phyloP scores from a whole-genome alignment of 2,888 invertebrate species.

The Tholera decimalis region DNA sequence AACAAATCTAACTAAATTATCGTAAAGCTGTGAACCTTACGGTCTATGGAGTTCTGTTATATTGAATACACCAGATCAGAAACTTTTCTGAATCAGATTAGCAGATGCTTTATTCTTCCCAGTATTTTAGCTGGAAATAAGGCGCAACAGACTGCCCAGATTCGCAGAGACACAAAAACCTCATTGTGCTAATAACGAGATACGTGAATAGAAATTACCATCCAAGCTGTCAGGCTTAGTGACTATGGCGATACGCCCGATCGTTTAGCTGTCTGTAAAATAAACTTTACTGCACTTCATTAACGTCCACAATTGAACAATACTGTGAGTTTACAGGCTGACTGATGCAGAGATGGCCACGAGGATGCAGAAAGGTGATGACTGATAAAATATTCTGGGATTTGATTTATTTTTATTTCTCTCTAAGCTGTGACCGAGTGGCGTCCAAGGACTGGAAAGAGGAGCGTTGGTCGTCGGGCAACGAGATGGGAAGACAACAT shows the following conservation, averaged over 20 bases:
- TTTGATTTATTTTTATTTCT: neutral
- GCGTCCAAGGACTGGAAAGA: too few relatives aligned
- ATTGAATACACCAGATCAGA: neutral
- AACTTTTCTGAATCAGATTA: too few relatives aligned
- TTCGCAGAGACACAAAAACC: neutral
- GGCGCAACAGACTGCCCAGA: too few relatives aligned
- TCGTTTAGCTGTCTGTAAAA: constrained; percentile 17
- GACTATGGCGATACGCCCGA: constrained; percentile 18
- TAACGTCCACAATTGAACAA: constrained; percentile 12
- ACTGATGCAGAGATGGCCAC: neutral
- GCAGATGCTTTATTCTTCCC: too few relatives aligned
- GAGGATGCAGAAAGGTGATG: neutral
- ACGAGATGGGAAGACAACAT: too few relatives aligned
- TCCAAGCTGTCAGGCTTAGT: constrained; percentile 9
- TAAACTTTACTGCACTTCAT: constrained; percentile 2
- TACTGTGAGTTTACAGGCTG: constrained; percentile 6
- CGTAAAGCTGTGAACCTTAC: neutral
- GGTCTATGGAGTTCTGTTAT: neutral
- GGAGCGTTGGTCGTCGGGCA: too few relatives aligned
- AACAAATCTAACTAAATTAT: neutral
- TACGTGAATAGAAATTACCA: neutral
- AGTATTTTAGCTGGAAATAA: too few relatives aligned
- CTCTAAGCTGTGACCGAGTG: too few relatives aligned
- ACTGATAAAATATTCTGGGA: neutral
- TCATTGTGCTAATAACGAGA: neutral